phyloP scores from a whole-genome alignment of 2,797 vertebrate genomes.

The Periparus ater region DNA sequence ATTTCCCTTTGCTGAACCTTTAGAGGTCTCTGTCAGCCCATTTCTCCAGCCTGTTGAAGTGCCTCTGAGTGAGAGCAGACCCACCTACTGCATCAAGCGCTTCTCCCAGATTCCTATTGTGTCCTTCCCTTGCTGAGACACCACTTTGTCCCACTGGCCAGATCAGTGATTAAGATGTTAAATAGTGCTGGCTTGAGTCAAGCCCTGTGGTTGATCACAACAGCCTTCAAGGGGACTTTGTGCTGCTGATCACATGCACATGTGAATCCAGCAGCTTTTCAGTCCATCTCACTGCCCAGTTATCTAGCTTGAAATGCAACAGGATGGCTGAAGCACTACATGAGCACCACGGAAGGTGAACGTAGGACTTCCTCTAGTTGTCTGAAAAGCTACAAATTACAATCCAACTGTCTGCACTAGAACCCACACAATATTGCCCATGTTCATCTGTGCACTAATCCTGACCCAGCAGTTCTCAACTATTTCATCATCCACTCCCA shows the following conservation, averaged over 20 bases:
- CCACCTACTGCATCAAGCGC: background rate
- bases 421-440: background rate
- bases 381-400: background rate
- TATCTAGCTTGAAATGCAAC: background rate
- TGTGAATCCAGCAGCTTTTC: background rate
- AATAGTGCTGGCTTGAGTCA: background rate
- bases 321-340: background rate
- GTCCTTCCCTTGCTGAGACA: background rate
- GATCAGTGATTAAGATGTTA: background rate
- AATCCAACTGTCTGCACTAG: background rate
- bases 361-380: background rate
- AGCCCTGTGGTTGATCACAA: background rate
- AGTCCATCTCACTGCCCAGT: background rate
- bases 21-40: background rate
- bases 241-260: background rate
- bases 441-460: background rate
- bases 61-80: background rate
- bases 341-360: accelerated
- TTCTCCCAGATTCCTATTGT: background rate
- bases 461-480: background rate
- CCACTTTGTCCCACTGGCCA: background rate
- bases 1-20: background rate
- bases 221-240: background rate
- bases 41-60: background rate
- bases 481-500: background rate